phyloP scores from a whole-genome alignment of 2,888 invertebrate species.

The Chorisops tibialis region DNA sequence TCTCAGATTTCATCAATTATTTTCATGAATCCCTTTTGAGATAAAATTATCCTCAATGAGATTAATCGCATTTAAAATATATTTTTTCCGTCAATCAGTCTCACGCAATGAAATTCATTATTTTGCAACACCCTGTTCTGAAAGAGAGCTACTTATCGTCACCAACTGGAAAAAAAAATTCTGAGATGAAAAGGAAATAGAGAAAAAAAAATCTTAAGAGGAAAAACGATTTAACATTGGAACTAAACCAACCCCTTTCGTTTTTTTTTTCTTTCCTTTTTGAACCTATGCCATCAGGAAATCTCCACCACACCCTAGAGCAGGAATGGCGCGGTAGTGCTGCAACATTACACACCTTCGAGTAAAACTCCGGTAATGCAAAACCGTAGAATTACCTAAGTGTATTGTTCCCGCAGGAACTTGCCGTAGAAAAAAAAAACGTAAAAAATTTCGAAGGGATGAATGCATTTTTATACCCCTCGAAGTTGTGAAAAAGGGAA shows the following conservation, averaged over 20 bases:
- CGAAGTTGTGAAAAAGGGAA: neutral
- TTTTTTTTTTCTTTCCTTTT: no score
- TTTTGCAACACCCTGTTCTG: conserved; percentile 9
- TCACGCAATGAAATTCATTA: neutral
- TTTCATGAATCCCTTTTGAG: no score
- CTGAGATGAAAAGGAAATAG: neutral
- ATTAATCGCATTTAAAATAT: no score
- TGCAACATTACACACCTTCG: no score
- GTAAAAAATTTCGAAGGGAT: no score
- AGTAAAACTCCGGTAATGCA: neutral
- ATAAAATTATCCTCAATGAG: no score
- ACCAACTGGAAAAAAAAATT: conserved; percentile 1
- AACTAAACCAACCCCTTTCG: no score
- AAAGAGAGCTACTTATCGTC: conserved; percentile 22
- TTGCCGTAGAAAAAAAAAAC: neutral
- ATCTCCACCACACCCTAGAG: no score
- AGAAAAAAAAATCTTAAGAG: neutral
- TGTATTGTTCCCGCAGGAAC: conserved; percentile 1
- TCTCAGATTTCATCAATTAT: no score
- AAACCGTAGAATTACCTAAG: neutral
- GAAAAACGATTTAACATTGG: neutral
- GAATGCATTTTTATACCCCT: conserved; percentile 7
- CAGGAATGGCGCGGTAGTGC: no score
- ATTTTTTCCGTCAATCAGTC: no score
- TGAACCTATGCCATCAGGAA: no score